Conservation (phyloP, 2,113 vertebrate species). For the Meriones unguiculatus region DNA sequence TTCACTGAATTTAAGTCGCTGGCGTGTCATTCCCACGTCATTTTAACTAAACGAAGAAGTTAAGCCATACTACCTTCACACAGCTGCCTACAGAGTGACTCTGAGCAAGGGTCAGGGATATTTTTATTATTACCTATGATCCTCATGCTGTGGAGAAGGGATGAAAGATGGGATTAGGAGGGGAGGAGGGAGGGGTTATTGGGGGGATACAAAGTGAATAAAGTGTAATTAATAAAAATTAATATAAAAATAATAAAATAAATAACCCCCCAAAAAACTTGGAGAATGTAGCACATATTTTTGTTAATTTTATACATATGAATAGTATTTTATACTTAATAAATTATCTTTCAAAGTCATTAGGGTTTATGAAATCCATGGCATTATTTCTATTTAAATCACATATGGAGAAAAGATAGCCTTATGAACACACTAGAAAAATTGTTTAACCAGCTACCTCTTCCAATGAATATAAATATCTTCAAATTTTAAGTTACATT, state of each 20-base stretch:
- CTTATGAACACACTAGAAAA: neutral
- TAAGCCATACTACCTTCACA: neutral
- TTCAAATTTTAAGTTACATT: slow-evolving; percentile 30
- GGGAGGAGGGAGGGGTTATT: too few species aligned
- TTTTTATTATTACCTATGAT: neutral
- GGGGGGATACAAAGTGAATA: too few species aligned
- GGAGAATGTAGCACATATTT: neutral
- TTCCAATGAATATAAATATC: neutral
- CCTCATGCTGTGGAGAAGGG: neutral
- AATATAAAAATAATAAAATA: too few species aligned
- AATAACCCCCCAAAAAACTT: too few species aligned
- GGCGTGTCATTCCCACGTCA: neutral
- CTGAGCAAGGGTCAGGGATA: neutral
- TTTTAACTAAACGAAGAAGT: neutral
- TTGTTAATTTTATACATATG: neutral
- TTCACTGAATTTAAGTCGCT: neutral
- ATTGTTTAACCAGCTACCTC: neutral
- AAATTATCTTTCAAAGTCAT: neutral
- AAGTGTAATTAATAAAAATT: too few species aligned
- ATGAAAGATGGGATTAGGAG: too few species aligned
- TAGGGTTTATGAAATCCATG: neutral
- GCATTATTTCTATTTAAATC: neutral
- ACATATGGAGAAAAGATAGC: neutral
- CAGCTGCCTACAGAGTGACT: neutral
- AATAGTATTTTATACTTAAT: neutral